These are phyloP conservation scores for Agrochola lota DNA, from an alignment of 2,888 invertebrate genomes.

Conservation along the genomic window DNA sequence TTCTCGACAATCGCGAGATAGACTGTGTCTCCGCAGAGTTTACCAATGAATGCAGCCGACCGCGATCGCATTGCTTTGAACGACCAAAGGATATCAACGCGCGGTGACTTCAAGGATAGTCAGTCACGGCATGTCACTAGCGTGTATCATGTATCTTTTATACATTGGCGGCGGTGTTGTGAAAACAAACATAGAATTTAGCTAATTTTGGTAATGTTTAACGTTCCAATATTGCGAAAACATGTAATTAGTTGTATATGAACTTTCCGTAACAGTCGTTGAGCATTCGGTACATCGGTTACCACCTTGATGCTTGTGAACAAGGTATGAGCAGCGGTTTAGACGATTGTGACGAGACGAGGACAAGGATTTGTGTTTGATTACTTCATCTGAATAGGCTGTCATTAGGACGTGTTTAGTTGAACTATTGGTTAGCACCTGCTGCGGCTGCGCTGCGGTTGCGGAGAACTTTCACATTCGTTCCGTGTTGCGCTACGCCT, in stretches of 20 bases:
- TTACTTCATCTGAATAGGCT: slow-evolving; percentile 61
- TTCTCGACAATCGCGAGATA: slow-evolving; percentile 83
- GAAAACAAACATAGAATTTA: slow-evolving; percentile 62
- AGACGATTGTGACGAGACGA: slow-evolving; percentile 37
- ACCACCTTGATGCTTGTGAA: slow-evolving; percentile 23
- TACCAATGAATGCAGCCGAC: slow-evolving; percentile 81
- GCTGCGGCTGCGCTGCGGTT: slow-evolving; percentile 80
- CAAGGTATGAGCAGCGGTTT: slow-evolving; percentile 30
- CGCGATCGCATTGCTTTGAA: slow-evolving; percentile 82
- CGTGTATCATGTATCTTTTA: slow-evolving; percentile 75
- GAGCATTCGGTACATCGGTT: slow-evolving; percentile 68
- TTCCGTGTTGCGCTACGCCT: slow-evolving; percentile 83
- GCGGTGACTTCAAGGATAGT: slow-evolving; percentile 84
- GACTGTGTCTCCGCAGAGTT: slow-evolving; percentile 81
- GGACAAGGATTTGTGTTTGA: slow-evolving; percentile 51
- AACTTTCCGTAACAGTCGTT: slow-evolving; percentile 70
- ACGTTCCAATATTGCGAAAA: slow-evolving; percentile 74
- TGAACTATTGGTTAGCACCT: slow-evolving; percentile 84
- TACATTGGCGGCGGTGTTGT: slow-evolving; percentile 75
- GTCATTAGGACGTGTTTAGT: slow-evolving; percentile 69
- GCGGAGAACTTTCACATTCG: slow-evolving; percentile 89
- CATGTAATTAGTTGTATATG: slow-evolving; percentile 66
- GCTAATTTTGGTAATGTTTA: slow-evolving; percentile 61
- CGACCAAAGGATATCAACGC: slow-evolving; percentile 82
- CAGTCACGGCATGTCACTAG: slow-evolving; percentile 68